Conservation (phyloP, 2,888 invertebrate genomes). For the Aricia artaxerxes region DNA sequence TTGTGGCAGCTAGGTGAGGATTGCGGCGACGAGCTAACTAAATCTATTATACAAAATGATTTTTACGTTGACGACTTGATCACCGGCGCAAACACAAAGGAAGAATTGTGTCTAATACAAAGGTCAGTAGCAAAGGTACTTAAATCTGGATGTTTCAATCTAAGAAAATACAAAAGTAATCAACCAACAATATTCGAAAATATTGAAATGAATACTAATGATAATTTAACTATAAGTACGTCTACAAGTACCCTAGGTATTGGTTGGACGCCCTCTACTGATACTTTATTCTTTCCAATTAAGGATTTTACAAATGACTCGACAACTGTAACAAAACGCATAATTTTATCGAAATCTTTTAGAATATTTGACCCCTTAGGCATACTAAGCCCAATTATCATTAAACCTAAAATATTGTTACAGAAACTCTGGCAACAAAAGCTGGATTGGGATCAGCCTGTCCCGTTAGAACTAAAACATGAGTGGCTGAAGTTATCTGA, state of each 20-base stretch:
- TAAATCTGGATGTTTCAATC: constrained; percentile 37
- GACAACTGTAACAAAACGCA: constrained; percentile 36
- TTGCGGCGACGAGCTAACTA: constrained; percentile 38
- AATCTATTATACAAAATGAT: constrained; percentile 44
- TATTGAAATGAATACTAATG: constrained; percentile 31
- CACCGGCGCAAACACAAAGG: constrained; percentile 39
- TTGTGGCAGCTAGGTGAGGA: constrained; percentile 45
- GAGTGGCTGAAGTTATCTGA: constrained; percentile 32
- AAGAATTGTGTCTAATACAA: constrained; percentile 39
- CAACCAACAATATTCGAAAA: constrained; percentile 34
- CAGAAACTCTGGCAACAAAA: constrained; percentile 38
- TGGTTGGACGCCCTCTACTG: constrained; percentile 40
- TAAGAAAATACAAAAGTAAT: constrained; percentile 39
- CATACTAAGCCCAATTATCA: constrained; percentile 35
- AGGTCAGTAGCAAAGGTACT: constrained; percentile 34
- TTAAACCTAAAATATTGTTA: constrained; percentile 38
- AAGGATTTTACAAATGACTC: constrained; percentile 30
- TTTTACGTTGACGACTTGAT: constrained; percentile 45
- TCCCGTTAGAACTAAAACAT: constrained; percentile 31
- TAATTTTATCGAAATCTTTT: constrained; percentile 38
- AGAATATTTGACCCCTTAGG: constrained; percentile 38
- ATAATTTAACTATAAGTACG: constrained; percentile 40
- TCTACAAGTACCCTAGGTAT: constrained; percentile 43
- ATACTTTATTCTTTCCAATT: constrained; percentile 42
- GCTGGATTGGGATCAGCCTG: constrained; percentile 35